These are phyloP conservation scores for Hemichromis elongatus DNA, from an alignment of 2,113 vertebrate species.

Conservation along the genomic window DNA sequence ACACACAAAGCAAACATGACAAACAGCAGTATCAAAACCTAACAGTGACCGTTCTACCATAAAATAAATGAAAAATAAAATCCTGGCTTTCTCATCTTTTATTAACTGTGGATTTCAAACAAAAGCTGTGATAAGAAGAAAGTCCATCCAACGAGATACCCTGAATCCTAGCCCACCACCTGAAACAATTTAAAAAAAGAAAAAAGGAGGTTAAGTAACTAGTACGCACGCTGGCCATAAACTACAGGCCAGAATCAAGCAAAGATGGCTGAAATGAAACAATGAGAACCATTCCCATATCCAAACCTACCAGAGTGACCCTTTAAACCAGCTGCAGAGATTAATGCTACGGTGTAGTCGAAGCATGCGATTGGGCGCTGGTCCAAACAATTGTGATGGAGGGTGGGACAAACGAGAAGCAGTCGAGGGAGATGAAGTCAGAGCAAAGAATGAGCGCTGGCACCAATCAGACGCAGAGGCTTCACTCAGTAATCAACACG, in stretches of 20 bases:
- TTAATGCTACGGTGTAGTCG: neutral
- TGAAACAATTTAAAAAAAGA: neutral
- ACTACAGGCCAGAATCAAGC: neutral
- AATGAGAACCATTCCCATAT: neutral
- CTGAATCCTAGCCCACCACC: neutral
- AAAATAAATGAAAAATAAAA: neutral
- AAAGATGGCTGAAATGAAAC: neutral
- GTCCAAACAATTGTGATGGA: neutral
- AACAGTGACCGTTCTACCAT: neutral
- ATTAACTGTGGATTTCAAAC: neutral
- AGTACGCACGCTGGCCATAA: neutral
- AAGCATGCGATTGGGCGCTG: neutral
- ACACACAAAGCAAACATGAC: neutral
- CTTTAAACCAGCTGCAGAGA: neutral
- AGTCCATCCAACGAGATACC: neutral
- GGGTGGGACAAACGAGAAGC: neutral
- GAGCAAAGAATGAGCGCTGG: neutral
- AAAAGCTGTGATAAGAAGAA: neutral
- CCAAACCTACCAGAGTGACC: neutral
- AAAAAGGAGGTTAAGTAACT: neutral
- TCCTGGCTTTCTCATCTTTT: neutral
- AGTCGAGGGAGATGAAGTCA: neutral
- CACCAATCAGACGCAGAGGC: neutral
- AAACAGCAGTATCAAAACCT: neutral
- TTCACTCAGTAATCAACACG: neutral